Evolutionary conservation across 2,797 vertebrate genomes (phyloP).

Genomic region (Triplophysa bombifrons): DNA sequence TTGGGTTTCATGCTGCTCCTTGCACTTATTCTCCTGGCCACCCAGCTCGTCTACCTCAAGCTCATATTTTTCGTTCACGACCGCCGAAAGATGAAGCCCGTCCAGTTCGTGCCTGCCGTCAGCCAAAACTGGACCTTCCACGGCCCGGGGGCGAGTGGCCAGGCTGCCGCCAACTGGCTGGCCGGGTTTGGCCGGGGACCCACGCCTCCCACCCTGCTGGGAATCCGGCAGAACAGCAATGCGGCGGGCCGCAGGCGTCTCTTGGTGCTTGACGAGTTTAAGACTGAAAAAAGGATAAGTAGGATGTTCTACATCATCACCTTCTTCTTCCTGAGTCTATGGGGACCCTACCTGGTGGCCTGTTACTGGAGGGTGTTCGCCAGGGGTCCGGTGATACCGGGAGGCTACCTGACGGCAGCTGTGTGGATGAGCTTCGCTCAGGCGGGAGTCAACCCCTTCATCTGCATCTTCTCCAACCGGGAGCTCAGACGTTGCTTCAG

Average conservation of each 20-base stretch:
- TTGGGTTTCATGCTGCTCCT: constrained; percentile 99
- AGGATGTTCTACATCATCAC: constrained; percentile 99
- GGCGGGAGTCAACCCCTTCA: constrained; percentile 99
- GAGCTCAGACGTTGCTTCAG: constrained; percentile 99
- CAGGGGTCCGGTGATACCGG: constrained; percentile 93
- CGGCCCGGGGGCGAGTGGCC: constrained; percentile 95
- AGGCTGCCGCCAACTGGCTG: constrained; percentile 98
- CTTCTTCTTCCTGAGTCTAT: constrained; percentile 98
- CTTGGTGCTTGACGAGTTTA: constrained; percentile 98
- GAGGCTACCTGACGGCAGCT: constrained; percentile 97
- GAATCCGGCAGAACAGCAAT: constrained; percentile 97
- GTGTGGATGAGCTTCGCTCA: constrained; percentile 99
- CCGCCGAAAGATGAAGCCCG: constrained; percentile 99
- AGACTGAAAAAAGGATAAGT: constrained; percentile 99
- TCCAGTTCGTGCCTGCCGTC: constrained; percentile 99
- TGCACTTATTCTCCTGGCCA: constrained; percentile 98
- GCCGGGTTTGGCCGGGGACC: constrained; percentile 98
- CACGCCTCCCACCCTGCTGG: constrained; percentile 96
- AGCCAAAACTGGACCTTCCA: constrained; percentile 99
- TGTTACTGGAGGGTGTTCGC: constrained; percentile 99
- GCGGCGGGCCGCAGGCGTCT: constrained; percentile 94
- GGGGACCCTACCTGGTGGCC: constrained; percentile 98
- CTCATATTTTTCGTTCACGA: constrained; percentile 99
- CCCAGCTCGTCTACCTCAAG: constrained; percentile 99
- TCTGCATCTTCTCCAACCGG: constrained; percentile 99